A percentile compares a stretch with the other conserved stretches of the same genome.
phyloP scores from a whole-genome alignment of 2,797 vertebrate genomes.

The Chrysolophus pictus region DNA sequence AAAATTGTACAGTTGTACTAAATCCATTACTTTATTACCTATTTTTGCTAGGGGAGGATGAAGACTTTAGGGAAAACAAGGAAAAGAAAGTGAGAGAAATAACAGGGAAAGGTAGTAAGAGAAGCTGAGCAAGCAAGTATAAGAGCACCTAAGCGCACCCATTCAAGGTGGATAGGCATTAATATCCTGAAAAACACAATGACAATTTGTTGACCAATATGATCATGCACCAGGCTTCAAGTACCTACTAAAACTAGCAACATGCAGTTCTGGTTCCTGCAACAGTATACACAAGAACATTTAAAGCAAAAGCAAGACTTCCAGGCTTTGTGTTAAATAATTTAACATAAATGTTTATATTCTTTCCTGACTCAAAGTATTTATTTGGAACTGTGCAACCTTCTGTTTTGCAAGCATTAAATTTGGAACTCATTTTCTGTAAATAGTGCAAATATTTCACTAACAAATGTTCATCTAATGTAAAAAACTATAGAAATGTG shows the following conservation, averaged over 20 bases:
- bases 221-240: neutral
- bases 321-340: neutral
- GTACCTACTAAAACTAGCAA: neutral
- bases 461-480: neutral
- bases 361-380: neutral
- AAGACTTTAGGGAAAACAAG: neutral
- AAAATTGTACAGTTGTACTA: neutral
- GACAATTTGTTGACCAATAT: neutral
- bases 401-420: neutral
- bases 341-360: neutral
- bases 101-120: neutral
- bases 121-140: neutral
- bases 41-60: neutral
- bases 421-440: neutral
- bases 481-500: neutral
- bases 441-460: neutral
- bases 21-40: neutral
- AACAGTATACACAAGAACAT: rapidly evolving
- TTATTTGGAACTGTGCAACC: neutral
- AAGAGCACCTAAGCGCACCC: rapidly evolving
- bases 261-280: neutral
- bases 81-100: neutral
- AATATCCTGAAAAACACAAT: neutral
- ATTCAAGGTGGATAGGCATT: neutral
- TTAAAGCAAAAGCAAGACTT: neutral